A percentile compares a stretch with the other conserved stretches of the same genome.
Evolutionary conservation across 2,113 vertebrate species (phyloP).

Genomic region (Myotis lucifugus): DNA sequence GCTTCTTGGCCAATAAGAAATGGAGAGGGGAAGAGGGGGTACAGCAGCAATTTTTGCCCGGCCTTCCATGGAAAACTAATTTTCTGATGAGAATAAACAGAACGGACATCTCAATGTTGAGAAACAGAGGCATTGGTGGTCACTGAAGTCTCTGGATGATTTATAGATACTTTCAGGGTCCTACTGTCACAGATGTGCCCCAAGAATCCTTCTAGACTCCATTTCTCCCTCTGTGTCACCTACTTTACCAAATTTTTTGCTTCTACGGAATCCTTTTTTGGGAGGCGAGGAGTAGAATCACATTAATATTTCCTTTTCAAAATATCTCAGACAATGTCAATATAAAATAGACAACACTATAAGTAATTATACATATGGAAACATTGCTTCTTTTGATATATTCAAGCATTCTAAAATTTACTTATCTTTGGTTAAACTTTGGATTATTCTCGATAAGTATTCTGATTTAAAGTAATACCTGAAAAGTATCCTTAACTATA

Average conservation of each 20-base stretch:
- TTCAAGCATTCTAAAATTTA: neutral
- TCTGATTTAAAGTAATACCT: neutral
- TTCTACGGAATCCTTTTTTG: neutral
- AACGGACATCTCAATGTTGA: neutral
- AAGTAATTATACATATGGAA: neutral
- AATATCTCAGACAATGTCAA: neutral
- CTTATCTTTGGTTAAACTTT: neutral
- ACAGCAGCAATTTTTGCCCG: neutral
- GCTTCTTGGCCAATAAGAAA: neutral
- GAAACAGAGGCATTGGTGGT: neutral
- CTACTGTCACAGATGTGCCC: neutral
- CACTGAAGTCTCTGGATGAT: neutral
- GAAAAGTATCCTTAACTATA: neutral
- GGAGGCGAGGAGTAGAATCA: neutral
- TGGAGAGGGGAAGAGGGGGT: neutral
- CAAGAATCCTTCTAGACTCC: neutral
- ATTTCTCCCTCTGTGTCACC: rapidly evolving
- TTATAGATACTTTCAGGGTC: neutral
- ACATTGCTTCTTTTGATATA: neutral
- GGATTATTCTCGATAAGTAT: neutral
- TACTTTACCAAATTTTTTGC: neutral
- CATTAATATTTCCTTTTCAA: neutral
- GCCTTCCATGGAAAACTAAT: neutral
- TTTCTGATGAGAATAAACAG: neutral
- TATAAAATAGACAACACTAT: neutral